Percentiles rank a stretch among this genome's conserved stretches.
phyloP scores from a whole-genome alignment of 2,888 invertebrate species.

The Cylloceria caligata region DNA sequence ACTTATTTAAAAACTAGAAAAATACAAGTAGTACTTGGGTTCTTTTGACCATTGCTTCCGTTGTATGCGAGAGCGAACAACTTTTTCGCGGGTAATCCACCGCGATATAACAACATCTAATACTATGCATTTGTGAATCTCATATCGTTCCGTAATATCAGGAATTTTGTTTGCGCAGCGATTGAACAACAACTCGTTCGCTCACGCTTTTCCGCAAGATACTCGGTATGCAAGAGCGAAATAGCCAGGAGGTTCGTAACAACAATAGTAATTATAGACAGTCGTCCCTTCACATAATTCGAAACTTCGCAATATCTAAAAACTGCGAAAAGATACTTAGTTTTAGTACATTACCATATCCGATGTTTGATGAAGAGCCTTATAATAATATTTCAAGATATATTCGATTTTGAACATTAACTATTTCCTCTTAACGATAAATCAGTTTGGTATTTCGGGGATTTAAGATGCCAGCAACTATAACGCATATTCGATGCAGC shows the following conservation, averaged over 20 bases:
- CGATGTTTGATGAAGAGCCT: no score
- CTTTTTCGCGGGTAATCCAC: neutral
- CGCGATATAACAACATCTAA: neutral
- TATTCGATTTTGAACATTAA: no score
- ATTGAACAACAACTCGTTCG: conserved; percentile 23
- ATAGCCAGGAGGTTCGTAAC: conserved; percentile 57
- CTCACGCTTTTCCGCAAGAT: conserved; percentile 20
- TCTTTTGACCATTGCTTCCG: neutral
- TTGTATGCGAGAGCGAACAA: neutral
- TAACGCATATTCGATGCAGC: neutral
- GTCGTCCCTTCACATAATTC: no score
- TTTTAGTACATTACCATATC: no score
- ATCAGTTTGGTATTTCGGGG: no score
- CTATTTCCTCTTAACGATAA: no score
- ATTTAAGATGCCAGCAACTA: neutral
- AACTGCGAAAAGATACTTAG: no score
- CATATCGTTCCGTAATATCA: conserved; percentile 36
- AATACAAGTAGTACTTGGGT: no score
- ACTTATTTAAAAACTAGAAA: no score
- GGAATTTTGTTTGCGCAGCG: conserved; percentile 25
- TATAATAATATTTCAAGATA: no score
- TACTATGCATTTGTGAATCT: neutral
- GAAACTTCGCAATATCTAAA: no score
- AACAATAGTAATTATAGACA: conserved; percentile 14
- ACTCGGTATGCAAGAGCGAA: conserved; percentile 59